Conservation (phyloP, 2,888 invertebrate species). For the Lasioglossum leucozonium region DNA sequence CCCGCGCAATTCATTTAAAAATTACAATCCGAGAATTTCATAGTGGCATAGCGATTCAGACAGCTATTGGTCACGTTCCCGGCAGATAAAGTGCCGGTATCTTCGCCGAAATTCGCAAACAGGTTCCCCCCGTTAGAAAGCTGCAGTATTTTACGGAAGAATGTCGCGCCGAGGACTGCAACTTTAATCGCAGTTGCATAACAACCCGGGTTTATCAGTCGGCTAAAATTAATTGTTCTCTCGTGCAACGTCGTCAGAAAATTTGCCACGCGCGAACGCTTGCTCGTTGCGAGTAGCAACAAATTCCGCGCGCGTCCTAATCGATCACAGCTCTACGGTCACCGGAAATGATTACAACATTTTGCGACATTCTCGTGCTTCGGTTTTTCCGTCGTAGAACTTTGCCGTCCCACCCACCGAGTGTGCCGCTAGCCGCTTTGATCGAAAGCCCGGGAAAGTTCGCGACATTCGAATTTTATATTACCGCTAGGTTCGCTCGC, state of each 20-base stretch:
- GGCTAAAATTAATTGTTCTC: background rate
- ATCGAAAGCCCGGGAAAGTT: slow-evolving; percentile 2
- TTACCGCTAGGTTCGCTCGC: background rate
- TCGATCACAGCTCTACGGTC: background rate
- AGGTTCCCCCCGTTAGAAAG: background rate
- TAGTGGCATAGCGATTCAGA: background rate
- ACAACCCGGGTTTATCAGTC: background rate
- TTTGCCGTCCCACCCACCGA: background rate
- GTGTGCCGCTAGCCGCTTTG: background rate
- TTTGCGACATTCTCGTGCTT: background rate
- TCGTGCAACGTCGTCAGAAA: background rate
- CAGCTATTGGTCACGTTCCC: background rate
- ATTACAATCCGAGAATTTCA: background rate
- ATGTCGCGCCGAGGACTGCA: background rate
- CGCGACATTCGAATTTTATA: background rate
- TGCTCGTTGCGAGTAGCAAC: background rate
- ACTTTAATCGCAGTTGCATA: background rate
- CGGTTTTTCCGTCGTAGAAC: background rate
- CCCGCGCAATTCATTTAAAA: background rate
- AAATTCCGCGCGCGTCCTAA: background rate
- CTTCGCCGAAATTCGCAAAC: background rate
- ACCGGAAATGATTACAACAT: background rate
- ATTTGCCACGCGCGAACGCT: background rate
- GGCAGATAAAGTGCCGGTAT: background rate
- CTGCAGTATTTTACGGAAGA: background rate